Evolutionary conservation across 2,888 invertebrate genomes (phyloP), one percentile per base, ranked within the genome.

Genomic region (Epirrita christyi): DNA sequence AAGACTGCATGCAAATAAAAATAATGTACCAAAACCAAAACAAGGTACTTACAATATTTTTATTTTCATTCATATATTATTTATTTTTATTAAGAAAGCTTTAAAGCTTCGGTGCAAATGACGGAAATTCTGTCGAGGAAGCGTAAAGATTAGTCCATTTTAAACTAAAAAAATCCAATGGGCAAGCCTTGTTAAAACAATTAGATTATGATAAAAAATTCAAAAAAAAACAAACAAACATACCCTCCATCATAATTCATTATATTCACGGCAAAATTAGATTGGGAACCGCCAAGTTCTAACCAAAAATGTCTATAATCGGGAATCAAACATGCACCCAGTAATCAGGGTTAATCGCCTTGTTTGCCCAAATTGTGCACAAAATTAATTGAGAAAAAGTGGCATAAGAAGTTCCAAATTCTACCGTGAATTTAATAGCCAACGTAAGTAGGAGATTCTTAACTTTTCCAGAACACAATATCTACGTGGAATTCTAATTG

Each of bases 251-350:
- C 66, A 79, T 85, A 84, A 86, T 87, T 87, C 78, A 88, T 87
- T 87, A 83, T 80, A 61, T 76, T 78, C 84, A 83, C 83, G 73
- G 78, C 75, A 68, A 75, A 76, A 70, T 66, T 64, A 76, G 72
- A 83, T 81, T 78, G 80, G 74, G 67, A 75, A 78, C 83, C 81
- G 80, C 76, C 82, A 83, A 86, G 78, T 76, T 78, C 71, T 76
- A 76, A 80, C 72, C 74, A 70, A 76, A 77, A 88, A 91, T 90
- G 70, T 78, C 82, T 89, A 88, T 90, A 90, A 90, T 90, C 88
- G 79, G 73, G 80, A 75, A 78, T 81, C 83, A 78, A 86, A 84
- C 76, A 75, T 65, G 78, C 79, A 85, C 81, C 88, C 86, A 78
- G 73, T 85, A 86, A 89, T 89, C 88, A 86, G 66, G 68, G 64